A percentile compares a stretch with the other conserved stretches of the same genome.
These are phyloP conservation scores for Aphelinus certus DNA, from an alignment of 1,140 invertebrate species.

Conservation along the genomic window DNA sequence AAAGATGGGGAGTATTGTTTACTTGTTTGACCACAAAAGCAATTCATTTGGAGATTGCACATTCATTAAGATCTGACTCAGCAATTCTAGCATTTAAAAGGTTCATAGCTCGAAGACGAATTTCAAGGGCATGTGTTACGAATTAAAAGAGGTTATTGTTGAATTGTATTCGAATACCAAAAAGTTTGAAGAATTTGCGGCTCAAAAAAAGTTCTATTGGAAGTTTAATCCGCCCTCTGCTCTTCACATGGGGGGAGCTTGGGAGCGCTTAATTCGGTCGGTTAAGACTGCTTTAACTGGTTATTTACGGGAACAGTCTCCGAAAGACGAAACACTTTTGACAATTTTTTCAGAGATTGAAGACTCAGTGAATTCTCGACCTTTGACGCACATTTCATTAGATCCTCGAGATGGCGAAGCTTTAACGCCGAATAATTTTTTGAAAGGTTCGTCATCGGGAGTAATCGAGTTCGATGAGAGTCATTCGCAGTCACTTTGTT, in stretches of 20 bases:
- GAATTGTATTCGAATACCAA: too few relatives aligned
- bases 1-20: too few relatives aligned
- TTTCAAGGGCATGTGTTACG: background rate
- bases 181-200: background rate
- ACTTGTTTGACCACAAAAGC: background rate
- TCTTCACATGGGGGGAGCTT: background rate
- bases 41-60: background rate
- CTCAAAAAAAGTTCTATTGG: background rate
- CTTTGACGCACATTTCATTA: too few relatives aligned
- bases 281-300: background rate
- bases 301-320: background rate
- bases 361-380: too few relatives aligned
- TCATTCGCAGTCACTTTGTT: background rate
- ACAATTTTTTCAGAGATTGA: too few relatives aligned
- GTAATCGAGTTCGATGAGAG: background rate
- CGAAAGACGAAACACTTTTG: background rate
- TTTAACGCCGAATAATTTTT: background rate
- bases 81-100: background rate
- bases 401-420: too few relatives aligned
- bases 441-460: too few relatives aligned
- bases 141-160: too few relatives aligned
- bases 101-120: background rate
- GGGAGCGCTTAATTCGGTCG: background rate
- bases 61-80: background rate
- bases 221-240: background rate